Evolutionary conservation across 2,888 invertebrate species (phyloP).

Genomic region (Antitype chi): DNA sequence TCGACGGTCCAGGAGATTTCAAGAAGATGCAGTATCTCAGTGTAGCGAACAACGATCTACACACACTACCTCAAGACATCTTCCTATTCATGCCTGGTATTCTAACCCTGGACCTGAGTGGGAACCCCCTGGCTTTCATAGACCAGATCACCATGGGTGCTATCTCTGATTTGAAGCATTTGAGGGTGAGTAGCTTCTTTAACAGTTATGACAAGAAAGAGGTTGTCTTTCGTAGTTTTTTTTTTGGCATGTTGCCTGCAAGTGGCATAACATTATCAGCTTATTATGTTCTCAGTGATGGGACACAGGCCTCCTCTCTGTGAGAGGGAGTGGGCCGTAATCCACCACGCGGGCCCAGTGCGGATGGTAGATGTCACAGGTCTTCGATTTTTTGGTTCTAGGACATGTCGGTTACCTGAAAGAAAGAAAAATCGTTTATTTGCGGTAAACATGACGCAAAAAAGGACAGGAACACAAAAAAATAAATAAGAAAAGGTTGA

Average conservation of each 20-base stretch:
- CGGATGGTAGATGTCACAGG: no score
- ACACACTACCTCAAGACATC: constrained; percentile 91
- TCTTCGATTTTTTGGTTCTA: no score
- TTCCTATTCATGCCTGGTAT: constrained; percentile 92
- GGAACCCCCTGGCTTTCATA: constrained; percentile 93
- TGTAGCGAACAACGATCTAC: constrained; percentile 92
- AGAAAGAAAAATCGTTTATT: no score
- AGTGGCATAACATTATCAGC: no score
- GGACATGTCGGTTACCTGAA: no score
- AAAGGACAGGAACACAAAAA: no score
- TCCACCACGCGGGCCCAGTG: no score
- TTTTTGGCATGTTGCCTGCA: neutral
- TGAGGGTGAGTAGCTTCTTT: constrained; percentile 89
- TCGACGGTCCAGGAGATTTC: constrained; percentile 85
- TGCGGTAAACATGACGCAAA: no score
- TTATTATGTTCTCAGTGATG: no score
- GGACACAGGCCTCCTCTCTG: no score
- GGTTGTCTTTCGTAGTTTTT: neutral
- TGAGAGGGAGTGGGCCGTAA: no score
- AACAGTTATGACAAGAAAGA: neutral
- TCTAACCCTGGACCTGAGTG: constrained; percentile 91
- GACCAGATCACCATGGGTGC: constrained; percentile 91
- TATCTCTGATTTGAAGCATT: constrained; percentile 89
- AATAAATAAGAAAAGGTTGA: no score
- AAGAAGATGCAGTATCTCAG: constrained; percentile 89